These are phyloP conservation scores for Eremobia ochroleuca DNA, from an alignment of 2,888 invertebrate species.

Conservation along the genomic window DNA sequence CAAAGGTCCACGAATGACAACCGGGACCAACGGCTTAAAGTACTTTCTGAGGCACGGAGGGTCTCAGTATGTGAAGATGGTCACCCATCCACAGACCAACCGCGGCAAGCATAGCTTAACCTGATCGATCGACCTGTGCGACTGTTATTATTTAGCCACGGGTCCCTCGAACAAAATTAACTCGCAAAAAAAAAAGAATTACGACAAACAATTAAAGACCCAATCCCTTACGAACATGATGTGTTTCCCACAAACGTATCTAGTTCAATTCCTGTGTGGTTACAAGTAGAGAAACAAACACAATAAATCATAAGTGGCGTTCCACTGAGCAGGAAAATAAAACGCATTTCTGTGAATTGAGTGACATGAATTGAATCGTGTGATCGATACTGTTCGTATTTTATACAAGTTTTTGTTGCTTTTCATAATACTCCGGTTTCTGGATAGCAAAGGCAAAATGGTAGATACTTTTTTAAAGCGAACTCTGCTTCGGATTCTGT, in stretches of 20 bases:
- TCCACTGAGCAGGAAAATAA: conserved; percentile 88
- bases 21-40: too few relatives aligned
- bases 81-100: too few relatives aligned
- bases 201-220: conserved; percentile 9
- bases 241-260: conserved; percentile 37
- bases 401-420: conserved; percentile 41
- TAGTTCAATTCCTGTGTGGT: conserved; percentile 57
- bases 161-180: background rate
- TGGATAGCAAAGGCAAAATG: background rate
- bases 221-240: conserved; percentile 9
- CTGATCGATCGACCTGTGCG: too few relatives aligned
- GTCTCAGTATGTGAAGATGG: too few relatives aligned
- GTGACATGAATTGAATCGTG: conserved; percentile 71
- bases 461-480: background rate
- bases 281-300: conserved; percentile 58
- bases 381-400: conserved; percentile 74
- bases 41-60: too few relatives aligned
- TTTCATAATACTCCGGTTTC: conserved; percentile 26
- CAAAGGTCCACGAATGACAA: too few relatives aligned
- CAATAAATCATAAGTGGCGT: conserved; percentile 82
- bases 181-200: background rate
- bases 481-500: background rate
- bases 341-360: conserved; percentile 74
- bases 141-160: too few relatives aligned
- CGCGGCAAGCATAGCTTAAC: too few relatives aligned